A percentile compares a stretch with the other conserved stretches of the same genome.
These are phyloP conservation scores for Wasmannia auropunctata DNA, from an alignment of 1,140 invertebrate genomes.

Conservation along the genomic window DNA sequence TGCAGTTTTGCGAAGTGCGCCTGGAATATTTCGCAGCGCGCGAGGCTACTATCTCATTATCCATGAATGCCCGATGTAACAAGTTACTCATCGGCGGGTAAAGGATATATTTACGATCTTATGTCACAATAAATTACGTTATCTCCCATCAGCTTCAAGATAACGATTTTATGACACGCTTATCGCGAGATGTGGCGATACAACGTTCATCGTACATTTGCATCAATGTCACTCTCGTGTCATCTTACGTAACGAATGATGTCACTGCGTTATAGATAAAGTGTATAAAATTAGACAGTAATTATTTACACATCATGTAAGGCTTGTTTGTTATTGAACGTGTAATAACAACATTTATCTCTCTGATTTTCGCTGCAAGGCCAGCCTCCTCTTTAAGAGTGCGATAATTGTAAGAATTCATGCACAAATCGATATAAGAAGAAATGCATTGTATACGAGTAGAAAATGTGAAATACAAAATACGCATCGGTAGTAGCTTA, in stretches of 20 bases:
- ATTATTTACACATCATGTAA: slow-evolving; percentile 1
- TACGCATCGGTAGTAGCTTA: slow-evolving; percentile 33
- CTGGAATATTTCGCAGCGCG: slow-evolving; percentile 27
- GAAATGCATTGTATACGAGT: not conserved
- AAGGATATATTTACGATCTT: slow-evolving; percentile 28
- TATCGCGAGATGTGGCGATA: not conserved
- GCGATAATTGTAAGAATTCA: not conserved
- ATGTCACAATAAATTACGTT: not conserved
- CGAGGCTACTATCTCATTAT: slow-evolving; percentile 52
- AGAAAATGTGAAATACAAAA: slow-evolving; percentile 33
- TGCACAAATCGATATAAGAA: not conserved
- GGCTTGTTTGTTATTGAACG: not conserved
- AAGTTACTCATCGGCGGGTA: not conserved
- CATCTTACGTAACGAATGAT: not conserved
- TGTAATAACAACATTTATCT: not conserved
- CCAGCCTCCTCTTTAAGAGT: not conserved
- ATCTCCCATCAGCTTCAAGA: slow-evolving; percentile 1
- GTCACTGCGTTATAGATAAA: not conserved
- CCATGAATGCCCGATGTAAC: slow-evolving; percentile 20
- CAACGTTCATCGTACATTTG: not conserved
- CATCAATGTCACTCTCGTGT: not conserved
- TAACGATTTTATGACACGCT: not conserved
- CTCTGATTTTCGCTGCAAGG: not conserved
- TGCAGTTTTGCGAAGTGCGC: slow-evolving; percentile 40
- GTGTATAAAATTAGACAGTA: not conserved